A percentile compares a stretch with the other conserved stretches of the same genome.
Conservation (phyloP, 1,140 invertebrate genomes). For the Leptopilina clavipes region DNA sequence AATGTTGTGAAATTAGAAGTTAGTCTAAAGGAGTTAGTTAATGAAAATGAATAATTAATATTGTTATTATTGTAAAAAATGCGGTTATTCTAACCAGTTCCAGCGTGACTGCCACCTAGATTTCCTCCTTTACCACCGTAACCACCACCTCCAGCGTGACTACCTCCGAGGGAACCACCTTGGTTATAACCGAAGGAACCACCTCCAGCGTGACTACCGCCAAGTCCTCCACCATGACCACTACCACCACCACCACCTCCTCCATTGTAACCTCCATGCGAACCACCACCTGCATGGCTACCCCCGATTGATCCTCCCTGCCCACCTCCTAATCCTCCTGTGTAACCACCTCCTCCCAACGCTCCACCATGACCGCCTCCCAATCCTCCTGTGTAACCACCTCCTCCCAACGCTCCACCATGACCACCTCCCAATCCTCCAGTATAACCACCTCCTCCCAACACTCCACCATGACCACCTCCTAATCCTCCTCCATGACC, state of each 20-base stretch:
- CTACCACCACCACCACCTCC: slow-evolving; percentile 27
- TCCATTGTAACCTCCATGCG: slow-evolving; percentile 7
- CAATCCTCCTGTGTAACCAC: slow-evolving; percentile 29
- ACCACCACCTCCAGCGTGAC: slow-evolving; percentile 24
- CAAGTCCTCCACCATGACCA: slow-evolving; percentile 11
- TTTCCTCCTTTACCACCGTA: slow-evolving; percentile 35
- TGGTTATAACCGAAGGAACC: slow-evolving; percentile 25
- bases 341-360: slow-evolving; percentile 21
- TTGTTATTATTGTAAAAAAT: too few species aligned
- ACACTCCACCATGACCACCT: slow-evolving; percentile 9
- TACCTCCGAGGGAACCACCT: slow-evolving; percentile 12
- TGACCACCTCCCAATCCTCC: slow-evolving; percentile 26
- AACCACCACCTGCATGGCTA: slow-evolving; percentile 36
- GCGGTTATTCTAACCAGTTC: not conserved
- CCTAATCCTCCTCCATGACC: slow-evolving; percentile 26
- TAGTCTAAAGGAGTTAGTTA: too few species aligned
- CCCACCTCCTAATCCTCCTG: slow-evolving; percentile 33
- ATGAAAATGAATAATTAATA: not conserved
- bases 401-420: slow-evolving; percentile 25
- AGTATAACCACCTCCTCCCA: slow-evolving; percentile 25
- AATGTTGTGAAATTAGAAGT: too few species aligned
- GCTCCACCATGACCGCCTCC: slow-evolving; percentile 15
- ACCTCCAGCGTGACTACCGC: slow-evolving; percentile 36
- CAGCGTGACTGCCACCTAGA: not conserved
- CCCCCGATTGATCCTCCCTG: slow-evolving; percentile 17